Evolutionary conservation across 1,140 invertebrate genomes (phyloP), one percentile per base, ranked within the genome.

Genomic region (Diprion similis): DNA sequence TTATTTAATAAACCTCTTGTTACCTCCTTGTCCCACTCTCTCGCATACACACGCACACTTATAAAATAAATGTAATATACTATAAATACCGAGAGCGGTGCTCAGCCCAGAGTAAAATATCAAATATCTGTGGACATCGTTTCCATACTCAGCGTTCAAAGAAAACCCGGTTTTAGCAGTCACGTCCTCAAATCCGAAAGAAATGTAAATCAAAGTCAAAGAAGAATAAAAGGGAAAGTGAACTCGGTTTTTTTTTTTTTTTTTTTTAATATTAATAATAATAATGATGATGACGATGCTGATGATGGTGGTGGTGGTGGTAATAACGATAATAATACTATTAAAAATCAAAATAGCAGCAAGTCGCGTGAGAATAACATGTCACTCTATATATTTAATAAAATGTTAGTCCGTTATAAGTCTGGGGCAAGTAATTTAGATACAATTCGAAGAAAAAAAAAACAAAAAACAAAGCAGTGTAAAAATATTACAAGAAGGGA

Each of bases 401-500:
- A 37, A 37, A 37, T 37, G 6, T 37, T 37, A 37, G 24, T 37
- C 24, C 24, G 24, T 37, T 37, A 37, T 3, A 37, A 37, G 24
- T 37, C 24, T 37, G 24, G 24, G 2, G 24, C 24, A 37, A 6
- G 24, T 6, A 37, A 3, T 37, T 37, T 37, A 15, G 59, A 64
- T 15, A 18, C 17, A 64, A 15, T 64, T 64, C 2, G 13, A 18
- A 64, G 17, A 64, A 77, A 78, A 82, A 78, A 77, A 76, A 81
- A 81, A 76, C 66, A 24, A 77, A 76, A 80, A 78, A 74, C 69
- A 71, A 76, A 76, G 68, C 59, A 65, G 66, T n/a, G n/a, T n/a
- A 46, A 59, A 18, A 19, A 37, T 65, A 46, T 68, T 19, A 72
- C 18, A 75, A 77, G 73, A 46, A 70, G 37, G 73, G 13, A n/a